phyloP scores from a whole-genome alignment of 2,113 vertebrate species.

The Passer domesticus region DNA sequence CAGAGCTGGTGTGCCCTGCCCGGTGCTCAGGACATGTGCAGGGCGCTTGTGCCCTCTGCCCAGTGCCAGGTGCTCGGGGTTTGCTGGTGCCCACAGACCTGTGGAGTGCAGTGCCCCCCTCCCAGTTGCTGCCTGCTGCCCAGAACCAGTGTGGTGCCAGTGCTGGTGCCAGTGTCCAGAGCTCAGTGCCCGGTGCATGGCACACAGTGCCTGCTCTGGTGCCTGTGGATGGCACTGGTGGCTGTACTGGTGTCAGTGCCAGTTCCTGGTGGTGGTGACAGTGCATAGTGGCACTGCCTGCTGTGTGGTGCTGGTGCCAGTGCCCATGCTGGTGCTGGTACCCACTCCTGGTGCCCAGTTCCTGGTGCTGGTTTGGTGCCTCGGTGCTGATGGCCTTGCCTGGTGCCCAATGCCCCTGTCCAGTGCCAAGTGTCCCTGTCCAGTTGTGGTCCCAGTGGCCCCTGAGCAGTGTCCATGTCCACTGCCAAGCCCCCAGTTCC shows the following conservation, averaged over 20 bases:
- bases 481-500: neutral
- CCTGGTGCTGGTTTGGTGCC: neutral
- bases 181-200: rapidly evolving
- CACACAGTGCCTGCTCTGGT: neutral
- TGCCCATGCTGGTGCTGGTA: neutral
- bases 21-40: neutral
- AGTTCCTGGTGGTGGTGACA: rapidly evolving
- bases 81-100: neutral
- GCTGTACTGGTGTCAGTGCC: neutral
- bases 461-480: neutral
- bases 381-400: neutral
- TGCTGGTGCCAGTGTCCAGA: neutral
- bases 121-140: neutral
- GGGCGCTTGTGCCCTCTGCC: neutral
- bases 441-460: neutral
- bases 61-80: rapidly evolving
- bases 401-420: neutral
- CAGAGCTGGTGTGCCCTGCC: neutral
- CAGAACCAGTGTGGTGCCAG: neutral
- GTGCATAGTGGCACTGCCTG: neutral
- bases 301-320: neutral
- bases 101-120: too few species aligned
- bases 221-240: neutral
- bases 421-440: too few species aligned
- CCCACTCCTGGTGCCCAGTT: neutral